Evolutionary conservation across 2,113 vertebrate genomes (phyloP), one percentile per base, ranked within the genome.

Genomic region (Sturnus vulgaris): DNA sequence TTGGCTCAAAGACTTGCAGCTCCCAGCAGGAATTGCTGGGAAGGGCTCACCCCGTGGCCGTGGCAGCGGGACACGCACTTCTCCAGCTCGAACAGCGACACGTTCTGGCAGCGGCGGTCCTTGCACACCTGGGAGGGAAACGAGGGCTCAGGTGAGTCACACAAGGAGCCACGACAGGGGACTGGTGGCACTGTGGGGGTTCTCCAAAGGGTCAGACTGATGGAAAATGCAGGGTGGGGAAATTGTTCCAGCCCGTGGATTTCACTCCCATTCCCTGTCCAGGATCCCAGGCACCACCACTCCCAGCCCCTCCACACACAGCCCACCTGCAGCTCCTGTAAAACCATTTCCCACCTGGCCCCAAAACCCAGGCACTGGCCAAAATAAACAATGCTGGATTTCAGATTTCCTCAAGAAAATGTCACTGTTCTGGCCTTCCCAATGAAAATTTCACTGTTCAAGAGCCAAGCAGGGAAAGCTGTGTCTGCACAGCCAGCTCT

Each of bases 91-190:
- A 91, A 97, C 64, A 98, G 99, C 42, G 98, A 99, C 6, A 97
- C 98, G 39, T 99, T 99, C 90, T 98, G 98, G 93, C 99, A 99
- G 37, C 96, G 97, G 7, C 98, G 97, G 71, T 99, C 98, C 91
- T 98, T 98, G 97, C 99, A 99, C 71, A 99, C 99, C 99, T 99
- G 94, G 10, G 87, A 33, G 55, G 82, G 44, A 89, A 75, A 23
- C 17, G 13, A 93, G 76, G 86, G n/a, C 27, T 28, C n/a, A 40
- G 40, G 40, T 40, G 6, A 57, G 12, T 82, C 42, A 69, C 35
- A 14, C 24, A 10, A 44, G 68, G 25, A 15, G 4, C 19, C 6
- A 0, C 63, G 35, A 27, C 3, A 30, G 23, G 8, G 47, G 2
- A 5, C 31, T 21, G 35, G 3, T 5, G 47, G 2, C 68, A 11